phyloP scores from a whole-genome alignment of 2,888 invertebrate genomes.

The Ceriagrion tenellum region DNA sequence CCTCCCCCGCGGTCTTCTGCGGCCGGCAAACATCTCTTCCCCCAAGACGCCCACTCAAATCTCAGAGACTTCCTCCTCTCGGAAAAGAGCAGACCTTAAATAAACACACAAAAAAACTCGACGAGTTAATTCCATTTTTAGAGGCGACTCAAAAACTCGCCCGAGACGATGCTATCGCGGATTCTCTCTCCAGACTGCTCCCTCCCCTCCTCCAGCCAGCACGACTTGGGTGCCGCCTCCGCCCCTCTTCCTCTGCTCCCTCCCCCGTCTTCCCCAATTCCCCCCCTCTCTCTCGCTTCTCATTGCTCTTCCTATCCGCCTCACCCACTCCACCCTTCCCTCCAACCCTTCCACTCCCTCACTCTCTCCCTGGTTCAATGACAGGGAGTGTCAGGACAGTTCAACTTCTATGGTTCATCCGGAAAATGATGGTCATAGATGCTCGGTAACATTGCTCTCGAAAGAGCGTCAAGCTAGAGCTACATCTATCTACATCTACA shows the following conservation, averaged over 20 bases:
- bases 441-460: too few species aligned
- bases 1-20: background rate
- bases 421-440: too few species aligned
- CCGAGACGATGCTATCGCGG: conserved; percentile 3
- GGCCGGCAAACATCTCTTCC: background rate
- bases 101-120: background rate
- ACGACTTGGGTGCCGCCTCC: too few species aligned
- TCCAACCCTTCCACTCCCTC: background rate
- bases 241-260: too few species aligned
- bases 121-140: conserved; percentile 27
- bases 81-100: background rate
- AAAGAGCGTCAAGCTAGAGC: background rate
- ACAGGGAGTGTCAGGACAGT: background rate
- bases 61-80: background rate
- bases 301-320: background rate
- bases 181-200: background rate
- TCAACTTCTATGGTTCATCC: background rate
- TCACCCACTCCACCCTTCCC: background rate
- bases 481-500: too few species aligned
- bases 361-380: background rate
- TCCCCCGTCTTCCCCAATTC: background rate
- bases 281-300: background rate
- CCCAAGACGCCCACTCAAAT: background rate
- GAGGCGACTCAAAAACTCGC: background rate
- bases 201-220: background rate